Conservation (phyloP, 2,797 vertebrate species). For the Hypotaenidia okinawae region DNA sequence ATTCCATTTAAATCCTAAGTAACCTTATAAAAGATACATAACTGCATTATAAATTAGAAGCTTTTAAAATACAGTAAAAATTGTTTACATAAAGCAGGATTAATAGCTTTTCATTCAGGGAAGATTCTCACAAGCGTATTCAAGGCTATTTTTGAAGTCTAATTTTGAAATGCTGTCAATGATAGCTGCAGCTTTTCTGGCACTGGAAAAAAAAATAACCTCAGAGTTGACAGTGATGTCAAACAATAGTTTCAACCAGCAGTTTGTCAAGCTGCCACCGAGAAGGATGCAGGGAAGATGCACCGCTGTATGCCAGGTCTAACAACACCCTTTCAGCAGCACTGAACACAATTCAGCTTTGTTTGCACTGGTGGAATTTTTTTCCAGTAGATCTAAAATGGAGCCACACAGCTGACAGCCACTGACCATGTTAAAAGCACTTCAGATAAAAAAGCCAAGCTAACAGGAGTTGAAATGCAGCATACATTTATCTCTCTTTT, state of each 20-base stretch:
- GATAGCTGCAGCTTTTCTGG: background rate
- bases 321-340: background rate
- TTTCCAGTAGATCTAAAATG: background rate
- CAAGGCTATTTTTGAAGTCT: background rate
- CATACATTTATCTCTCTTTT: background rate
- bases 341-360: background rate
- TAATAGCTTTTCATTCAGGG: background rate
- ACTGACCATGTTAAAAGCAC: background rate
- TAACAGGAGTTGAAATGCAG: background rate
- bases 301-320: background rate
- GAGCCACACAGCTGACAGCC: background rate
- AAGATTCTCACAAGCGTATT: background rate
- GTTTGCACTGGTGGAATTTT: background rate
- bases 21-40: background rate
- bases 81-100: background rate
- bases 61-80: conserved; percentile 7
- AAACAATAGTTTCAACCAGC: background rate
- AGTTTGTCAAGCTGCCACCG: background rate
- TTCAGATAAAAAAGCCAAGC: background rate
- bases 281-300: background rate
- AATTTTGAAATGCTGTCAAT: background rate
- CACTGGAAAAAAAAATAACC: background rate
- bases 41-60: background rate
- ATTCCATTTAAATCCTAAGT: background rate
- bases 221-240: background rate